Conservation (phyloP, 2,888 invertebrate species). For the Mythimna lalbum region DNA sequence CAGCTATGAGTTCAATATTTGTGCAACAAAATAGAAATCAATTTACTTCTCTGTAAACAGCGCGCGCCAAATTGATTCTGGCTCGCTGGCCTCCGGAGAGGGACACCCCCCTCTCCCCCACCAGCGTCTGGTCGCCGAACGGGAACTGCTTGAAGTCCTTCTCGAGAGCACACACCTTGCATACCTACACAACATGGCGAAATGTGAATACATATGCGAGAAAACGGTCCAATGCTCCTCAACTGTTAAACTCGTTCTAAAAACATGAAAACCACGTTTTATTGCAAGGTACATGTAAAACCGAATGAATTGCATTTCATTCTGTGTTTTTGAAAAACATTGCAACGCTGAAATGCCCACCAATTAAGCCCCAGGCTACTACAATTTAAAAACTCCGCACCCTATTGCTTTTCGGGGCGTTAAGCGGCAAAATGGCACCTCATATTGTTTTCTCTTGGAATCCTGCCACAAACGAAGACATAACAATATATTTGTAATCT, state of each 20-base stretch:
- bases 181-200: conserved; percentile 74
- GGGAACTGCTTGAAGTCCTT: conserved; percentile 91
- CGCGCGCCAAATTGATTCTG: conserved; percentile 92
- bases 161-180: conserved; percentile 89
- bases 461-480: conserved; percentile 41
- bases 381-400: conserved; percentile 32
- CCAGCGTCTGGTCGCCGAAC: conserved; percentile 92
- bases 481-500: conserved; percentile 46
- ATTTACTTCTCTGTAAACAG: conserved; percentile 86
- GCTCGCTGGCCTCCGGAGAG: conserved; percentile 94
- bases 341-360: background rate
- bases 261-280: background rate
- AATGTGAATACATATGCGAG: background rate
- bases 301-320: background rate
- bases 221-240: background rate
- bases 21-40: conserved; percentile 66
- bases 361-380: conserved; percentile 25
- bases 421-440: conserved; percentile 48
- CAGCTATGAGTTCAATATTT: conserved; percentile 64
- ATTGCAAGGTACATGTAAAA: conserved; percentile 7
- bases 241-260: background rate
- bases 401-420: conserved; percentile 36
- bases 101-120: conserved; percentile 93
- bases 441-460: conserved; percentile 47
- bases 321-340: background rate